Evolutionary conservation across 1,140 invertebrate species (phyloP).

Genomic region (Phymorhynchus buccinoides): DNA sequence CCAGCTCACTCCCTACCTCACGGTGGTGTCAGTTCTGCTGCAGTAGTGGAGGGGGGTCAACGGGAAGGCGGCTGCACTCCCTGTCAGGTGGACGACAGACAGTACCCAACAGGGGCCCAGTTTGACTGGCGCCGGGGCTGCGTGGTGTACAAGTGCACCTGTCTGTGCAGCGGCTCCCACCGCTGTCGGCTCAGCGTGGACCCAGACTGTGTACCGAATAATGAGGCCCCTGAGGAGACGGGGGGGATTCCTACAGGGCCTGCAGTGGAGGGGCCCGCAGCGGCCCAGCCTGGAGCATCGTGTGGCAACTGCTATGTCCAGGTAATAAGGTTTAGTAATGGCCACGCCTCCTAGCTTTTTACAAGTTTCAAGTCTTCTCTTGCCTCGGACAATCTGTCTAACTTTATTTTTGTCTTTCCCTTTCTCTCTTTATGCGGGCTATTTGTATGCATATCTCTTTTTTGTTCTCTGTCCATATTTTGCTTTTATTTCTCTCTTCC

Average conservation of each 20-base stretch:
- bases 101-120: slow-evolving; percentile 41
- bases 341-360: too few species aligned
- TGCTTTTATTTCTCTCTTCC: too few species aligned
- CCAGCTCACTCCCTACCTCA: not conserved
- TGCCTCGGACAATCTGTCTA: not conserved
- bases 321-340: too few species aligned
- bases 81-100: slow-evolving; percentile 43
- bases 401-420: not conserved
- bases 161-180: slow-evolving; percentile 51
- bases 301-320: slow-evolving; percentile 49
- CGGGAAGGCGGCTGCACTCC: slow-evolving; percentile 29
- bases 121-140: slow-evolving; percentile 52
- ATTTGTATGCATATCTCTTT: too few species aligned
- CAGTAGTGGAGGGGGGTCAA: slow-evolving; percentile 28
- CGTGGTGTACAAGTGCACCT: slow-evolving; percentile 50
- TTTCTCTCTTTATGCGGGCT: not conserved
- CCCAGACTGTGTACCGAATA: slow-evolving; percentile 28
- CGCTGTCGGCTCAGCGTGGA: slow-evolving; percentile 46
- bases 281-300: not conserved
- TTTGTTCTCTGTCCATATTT: too few species aligned
- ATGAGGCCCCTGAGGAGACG: not conserved
- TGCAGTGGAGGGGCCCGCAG: not conserved
- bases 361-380: too few species aligned
- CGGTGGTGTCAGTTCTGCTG: not conserved
- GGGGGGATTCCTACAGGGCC: slow-evolving; percentile 21